These are phyloP conservation scores for Altica lythri DNA, from an alignment of 2,888 invertebrate species.

Conservation along the genomic window DNA sequence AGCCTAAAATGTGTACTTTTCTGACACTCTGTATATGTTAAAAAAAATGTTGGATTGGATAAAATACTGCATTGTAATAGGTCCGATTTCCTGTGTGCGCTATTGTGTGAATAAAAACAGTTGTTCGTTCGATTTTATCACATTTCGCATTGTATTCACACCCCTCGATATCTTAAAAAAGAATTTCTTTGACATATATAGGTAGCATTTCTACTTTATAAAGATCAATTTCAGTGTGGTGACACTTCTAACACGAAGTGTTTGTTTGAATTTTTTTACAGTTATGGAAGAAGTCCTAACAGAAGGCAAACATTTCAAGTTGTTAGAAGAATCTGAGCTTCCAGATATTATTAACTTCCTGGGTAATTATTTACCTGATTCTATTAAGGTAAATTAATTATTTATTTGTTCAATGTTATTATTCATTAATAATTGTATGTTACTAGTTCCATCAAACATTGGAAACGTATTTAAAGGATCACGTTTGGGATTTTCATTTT, in stretches of 20 bases:
- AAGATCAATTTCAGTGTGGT: background rate
- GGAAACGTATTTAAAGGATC: conserved; percentile 85
- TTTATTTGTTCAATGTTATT: background rate
- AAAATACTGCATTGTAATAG: too few relatives aligned
- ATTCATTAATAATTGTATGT: conserved; percentile 18
- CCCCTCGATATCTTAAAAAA: too few relatives aligned
- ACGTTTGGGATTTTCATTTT: conserved; percentile 89
- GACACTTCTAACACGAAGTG: too few relatives aligned
- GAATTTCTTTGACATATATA: too few relatives aligned
- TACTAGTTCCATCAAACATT: conserved; percentile 89
- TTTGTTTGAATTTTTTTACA: conserved; percentile 58
- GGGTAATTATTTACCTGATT: conserved; percentile 81
- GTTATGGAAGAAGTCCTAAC: conserved; percentile 87
- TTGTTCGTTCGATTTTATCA: too few relatives aligned
- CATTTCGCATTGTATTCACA: too few relatives aligned
- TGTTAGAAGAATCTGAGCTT: conserved; percentile 84
- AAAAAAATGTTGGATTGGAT: too few relatives aligned
- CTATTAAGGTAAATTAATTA: conserved; percentile 72
- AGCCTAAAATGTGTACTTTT: too few relatives aligned
- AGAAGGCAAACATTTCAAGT: conserved; percentile 86
- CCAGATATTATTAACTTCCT: conserved; percentile 80
- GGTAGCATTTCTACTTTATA: too few relatives aligned
- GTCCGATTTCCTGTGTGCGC: too few relatives aligned
- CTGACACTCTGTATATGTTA: too few relatives aligned
- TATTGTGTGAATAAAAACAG: too few relatives aligned